Base-by-base conservation (phyloP, 1,140 invertebrate species). In the Caenorhabditis remanei region DNA sequence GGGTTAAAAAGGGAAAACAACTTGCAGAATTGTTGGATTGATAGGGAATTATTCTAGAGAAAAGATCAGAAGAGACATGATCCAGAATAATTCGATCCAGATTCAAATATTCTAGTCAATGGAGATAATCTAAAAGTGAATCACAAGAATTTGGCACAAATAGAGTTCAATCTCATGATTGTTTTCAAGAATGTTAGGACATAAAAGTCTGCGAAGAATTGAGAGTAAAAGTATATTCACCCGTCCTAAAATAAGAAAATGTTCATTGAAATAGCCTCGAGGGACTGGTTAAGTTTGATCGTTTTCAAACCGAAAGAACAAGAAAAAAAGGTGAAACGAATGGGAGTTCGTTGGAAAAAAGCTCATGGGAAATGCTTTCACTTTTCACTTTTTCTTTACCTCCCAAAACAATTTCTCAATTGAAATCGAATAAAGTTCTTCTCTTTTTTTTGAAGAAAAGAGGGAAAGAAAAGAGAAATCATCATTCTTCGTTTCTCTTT, bases 351-450 rank as follows among this genome's bases (percentile, higher is more conserved):
- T 0, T 46, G 19, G 14, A n/a, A n/a, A 61, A 58, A 4, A 16
- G 83, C 41, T 56, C 16, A 41, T 40, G 55, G 16, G 55, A 58
- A 43, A 61, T 84, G 53, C 83, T 40, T 14, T 32, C 32, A 32
- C 32, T 32, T 32, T 32, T 32, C 32, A 32, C 13, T 56, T 43
- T 83, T 4, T n/a, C 13, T 58, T 41, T 79, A 79, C 71, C 71
- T 79, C 71, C 71, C 11, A 79, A 79, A 79, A 46, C n/a, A 5
- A 16, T 46, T n/a, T 79, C 53, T 14, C 71, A 79, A 79, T 79
- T 79, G 46, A 79, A 79, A 79, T 79, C 71, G 71, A 79, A 79
- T 79, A 79, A 79, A 79, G 71, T 50, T 79, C 71, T 79, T 50
- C 32, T 14, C n/a, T 13, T 46, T 79, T 50, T 14, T 50, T 79